phyloP scores from a whole-genome alignment of 2,888 invertebrate genomes.

The Palloptera scutellata region DNA sequence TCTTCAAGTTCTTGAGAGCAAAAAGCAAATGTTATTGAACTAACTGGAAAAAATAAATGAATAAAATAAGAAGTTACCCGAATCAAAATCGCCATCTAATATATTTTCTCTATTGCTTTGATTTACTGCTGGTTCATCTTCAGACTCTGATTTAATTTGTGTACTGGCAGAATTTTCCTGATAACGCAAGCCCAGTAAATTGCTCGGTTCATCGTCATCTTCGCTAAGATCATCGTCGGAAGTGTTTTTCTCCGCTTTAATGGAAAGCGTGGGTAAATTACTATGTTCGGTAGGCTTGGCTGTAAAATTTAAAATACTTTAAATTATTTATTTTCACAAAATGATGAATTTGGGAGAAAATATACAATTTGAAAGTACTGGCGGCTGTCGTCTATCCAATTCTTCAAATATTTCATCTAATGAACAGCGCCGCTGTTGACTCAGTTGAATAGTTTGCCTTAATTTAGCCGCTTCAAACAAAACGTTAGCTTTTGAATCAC shows the following conservation, averaged over 20 bases:
- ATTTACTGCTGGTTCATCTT: constrained; percentile 32
- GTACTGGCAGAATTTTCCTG: neutral
- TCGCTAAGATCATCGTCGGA: constrained; percentile 33
- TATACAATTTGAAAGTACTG: neutral
- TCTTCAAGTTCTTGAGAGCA: constrained; percentile 37
- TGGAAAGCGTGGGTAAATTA: neutral
- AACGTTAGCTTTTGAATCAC: constrained; percentile 40
- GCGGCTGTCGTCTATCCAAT: neutral
- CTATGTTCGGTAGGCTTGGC: too few species aligned
- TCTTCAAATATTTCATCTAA: constrained; percentile 25
- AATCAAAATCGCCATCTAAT: constrained; percentile 29
- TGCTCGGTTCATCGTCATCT: constrained; percentile 23
- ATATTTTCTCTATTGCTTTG: constrained; percentile 34
- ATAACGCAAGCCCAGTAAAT: constrained; percentile 37
- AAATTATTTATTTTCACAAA: too few species aligned
- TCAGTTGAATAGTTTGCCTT: constrained; percentile 12
- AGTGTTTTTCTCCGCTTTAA: constrained; percentile 18
- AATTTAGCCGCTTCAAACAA: constrained; percentile 35
- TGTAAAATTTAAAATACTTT: too few species aligned
- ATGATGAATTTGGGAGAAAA: too few species aligned
- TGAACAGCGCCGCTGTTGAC: constrained; percentile 14
- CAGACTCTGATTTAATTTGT: constrained; percentile 41
- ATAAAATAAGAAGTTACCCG: neutral
- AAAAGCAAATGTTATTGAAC: neutral
- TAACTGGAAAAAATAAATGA: too few species aligned